These are phyloP conservation scores for Lacanobia wlatinum DNA, from an alignment of 2,888 invertebrate genomes.

Conservation along the genomic window DNA sequence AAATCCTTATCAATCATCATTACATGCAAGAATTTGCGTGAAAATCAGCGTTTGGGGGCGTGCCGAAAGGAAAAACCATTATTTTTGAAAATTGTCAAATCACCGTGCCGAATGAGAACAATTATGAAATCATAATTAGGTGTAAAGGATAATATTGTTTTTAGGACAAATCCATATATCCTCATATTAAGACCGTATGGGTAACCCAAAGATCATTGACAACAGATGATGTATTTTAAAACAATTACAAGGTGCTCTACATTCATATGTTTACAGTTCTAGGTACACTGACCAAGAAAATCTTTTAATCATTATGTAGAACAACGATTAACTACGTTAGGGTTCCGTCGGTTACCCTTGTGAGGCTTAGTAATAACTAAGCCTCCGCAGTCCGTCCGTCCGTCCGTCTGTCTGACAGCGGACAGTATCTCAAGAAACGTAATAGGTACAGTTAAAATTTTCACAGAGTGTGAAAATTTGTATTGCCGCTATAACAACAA, in stretches of 20 bases:
- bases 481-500: no score
- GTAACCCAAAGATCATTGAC: background rate
- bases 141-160: background rate
- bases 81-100: background rate
- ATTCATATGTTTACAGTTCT: background rate
- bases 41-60: constrained; percentile 36
- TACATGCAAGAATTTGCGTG: constrained; percentile 40
- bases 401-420: no score
- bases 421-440: no score
- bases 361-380: no score
- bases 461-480: no score
- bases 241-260: background rate
- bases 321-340: no score
- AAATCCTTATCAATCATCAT: constrained; percentile 29
- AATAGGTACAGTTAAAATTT: no score
- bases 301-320: background rate
- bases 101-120: constrained; percentile 5
- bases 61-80: constrained; percentile 16
- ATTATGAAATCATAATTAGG: background rate
- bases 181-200: background rate
- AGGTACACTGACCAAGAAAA: constrained; percentile 5
- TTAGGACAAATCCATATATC: no score
- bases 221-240: constrained; percentile 1
- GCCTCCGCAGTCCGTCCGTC: no score
- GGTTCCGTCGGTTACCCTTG: no score